Base-by-base conservation (phyloP, 2,888 invertebrate genomes). In the Isotomurus palustris region DNA sequence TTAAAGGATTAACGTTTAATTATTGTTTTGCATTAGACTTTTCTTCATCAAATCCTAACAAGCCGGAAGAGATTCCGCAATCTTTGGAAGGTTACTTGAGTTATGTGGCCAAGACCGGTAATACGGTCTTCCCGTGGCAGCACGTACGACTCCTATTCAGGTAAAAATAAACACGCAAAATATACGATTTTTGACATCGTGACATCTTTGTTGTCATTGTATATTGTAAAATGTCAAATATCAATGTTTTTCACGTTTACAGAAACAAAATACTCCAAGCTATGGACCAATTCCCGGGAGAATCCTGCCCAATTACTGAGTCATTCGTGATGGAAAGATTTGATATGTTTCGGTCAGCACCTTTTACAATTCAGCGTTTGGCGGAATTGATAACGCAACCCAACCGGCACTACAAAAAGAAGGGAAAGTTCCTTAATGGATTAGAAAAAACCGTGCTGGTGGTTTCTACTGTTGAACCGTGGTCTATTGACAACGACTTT, bases 391-490 rank as follows among this genome's bases (percentile, higher is more conserved):
- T 99, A 2, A 89, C 90, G 3, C 84, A 85, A 68, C 96, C 97
- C 2, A 83, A 87, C 22, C 91, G 91, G 74, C 94, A 97, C 74
- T 99, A 99, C 76, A 91, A 89, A 73, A 83, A 93, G 62, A 88
- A 93, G 62, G 97, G 96, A 75, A 97, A 97, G 76, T 97, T 89
- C 75, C 89, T 99, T 87, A 81, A 96, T 58, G 97, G 96, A 0
- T 81, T 99, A 59, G 97, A 97, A 76, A 97, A 97, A 76, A 91
- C 91, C 72, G 89, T 92, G 69, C 77, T 91, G 71, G 92, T 92
- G 58, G 91, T 92, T 10, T 80, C 80, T 2, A 80, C 79, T 2
- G 75, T 78, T 38, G 81, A 81, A 47, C 79, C 80, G 0, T 55
- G 55, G 22, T 50, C 60, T 10, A 10, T 61, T 3, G 56, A 45